phyloP scores from a whole-genome alignment of 2,888 invertebrate species.

The Hypselothyrea guttata region DNA sequence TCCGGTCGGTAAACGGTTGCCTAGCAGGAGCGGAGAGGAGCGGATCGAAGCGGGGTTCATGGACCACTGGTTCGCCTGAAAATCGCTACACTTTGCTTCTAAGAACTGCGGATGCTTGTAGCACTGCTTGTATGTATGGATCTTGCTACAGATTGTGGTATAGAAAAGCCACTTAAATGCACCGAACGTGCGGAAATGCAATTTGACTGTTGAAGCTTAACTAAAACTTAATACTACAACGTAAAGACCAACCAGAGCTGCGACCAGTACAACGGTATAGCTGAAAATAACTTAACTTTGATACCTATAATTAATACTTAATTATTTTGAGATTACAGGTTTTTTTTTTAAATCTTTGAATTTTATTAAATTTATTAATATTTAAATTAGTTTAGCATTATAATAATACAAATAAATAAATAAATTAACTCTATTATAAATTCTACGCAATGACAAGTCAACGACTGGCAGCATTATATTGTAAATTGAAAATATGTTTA shows the following conservation, averaged over 20 bases:
- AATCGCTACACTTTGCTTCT: constrained; percentile 73
- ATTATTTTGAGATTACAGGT: too few relatives aligned
- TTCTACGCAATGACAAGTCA: too few relatives aligned
- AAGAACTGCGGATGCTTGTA: constrained; percentile 76
- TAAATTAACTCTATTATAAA: too few relatives aligned
- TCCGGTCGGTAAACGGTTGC: constrained; percentile 39
- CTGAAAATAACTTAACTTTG: constrained; percentile 11
- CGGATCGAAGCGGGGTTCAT: constrained; percentile 8
- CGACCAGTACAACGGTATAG: constrained; percentile 3
- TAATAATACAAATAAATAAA: too few relatives aligned
- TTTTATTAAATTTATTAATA: too few relatives aligned
- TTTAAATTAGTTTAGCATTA: too few relatives aligned
- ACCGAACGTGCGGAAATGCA: constrained; percentile 74
- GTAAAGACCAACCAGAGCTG: constrained; percentile 31
- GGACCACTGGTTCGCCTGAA: constrained; percentile 54
- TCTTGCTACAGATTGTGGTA: constrained; percentile 42
- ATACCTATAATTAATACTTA: background rate
- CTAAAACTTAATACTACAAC: too few relatives aligned
- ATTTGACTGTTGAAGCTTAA: constrained; percentile 51
- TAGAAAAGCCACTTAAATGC: constrained; percentile 52
- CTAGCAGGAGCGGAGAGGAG: background rate
- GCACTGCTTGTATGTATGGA: constrained; percentile 11
- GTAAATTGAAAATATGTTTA: too few relatives aligned
- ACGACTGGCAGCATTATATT: too few relatives aligned
- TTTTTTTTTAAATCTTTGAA: too few relatives aligned